A percentile compares a stretch with the other conserved stretches of the same genome.
These are phyloP conservation scores for Candidula unifasciata DNA, from an alignment of 2,888 invertebrate species.

Conservation along the genomic window DNA sequence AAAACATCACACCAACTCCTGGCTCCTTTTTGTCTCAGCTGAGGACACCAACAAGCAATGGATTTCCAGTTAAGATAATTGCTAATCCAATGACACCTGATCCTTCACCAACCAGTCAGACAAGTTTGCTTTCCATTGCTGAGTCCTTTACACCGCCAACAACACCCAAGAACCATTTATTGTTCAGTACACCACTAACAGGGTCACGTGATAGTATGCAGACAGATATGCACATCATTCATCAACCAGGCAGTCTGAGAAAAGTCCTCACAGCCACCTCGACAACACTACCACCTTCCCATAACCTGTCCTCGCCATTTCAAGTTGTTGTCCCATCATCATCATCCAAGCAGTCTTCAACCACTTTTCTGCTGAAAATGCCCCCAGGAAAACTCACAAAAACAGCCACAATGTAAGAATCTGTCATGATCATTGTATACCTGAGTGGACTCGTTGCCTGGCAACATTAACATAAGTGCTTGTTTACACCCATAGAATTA, in stretches of 20 bases:
- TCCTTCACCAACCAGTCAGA: background rate
- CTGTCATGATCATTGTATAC: background rate
- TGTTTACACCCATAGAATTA: no score
- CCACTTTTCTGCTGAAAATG: slow-evolving; percentile 33
- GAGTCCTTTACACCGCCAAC: slow-evolving; percentile 38
- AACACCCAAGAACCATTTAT: slow-evolving; percentile 20
- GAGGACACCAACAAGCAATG: background rate
- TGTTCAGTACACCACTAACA: slow-evolving; percentile 8
- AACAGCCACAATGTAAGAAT: slow-evolving; percentile 46
- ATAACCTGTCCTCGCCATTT: slow-evolving; percentile 44
- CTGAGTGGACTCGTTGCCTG: background rate
- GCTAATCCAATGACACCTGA: background rate
- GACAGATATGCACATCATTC: slow-evolving; percentile 16
- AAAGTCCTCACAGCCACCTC: slow-evolving; percentile 1
- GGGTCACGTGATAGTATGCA: background rate
- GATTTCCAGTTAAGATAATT: slow-evolving; percentile 37
- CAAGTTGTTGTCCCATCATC: slow-evolving; percentile 44
- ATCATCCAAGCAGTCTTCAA: slow-evolving; percentile 10
- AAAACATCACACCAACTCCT: slow-evolving; percentile 23
- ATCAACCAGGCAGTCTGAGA: slow-evolving; percentile 32
- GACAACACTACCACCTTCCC: slow-evolving; percentile 35
- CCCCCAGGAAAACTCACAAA: slow-evolving; percentile 37
- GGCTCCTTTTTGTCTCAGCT: slow-evolving; percentile 15
- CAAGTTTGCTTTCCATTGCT: background rate
- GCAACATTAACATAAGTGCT: background rate